Evolutionary conservation across 1,140 invertebrate genomes (phyloP), one percentile per base, ranked within the genome.

Genomic region (Harlomillsia oculata): DNA sequence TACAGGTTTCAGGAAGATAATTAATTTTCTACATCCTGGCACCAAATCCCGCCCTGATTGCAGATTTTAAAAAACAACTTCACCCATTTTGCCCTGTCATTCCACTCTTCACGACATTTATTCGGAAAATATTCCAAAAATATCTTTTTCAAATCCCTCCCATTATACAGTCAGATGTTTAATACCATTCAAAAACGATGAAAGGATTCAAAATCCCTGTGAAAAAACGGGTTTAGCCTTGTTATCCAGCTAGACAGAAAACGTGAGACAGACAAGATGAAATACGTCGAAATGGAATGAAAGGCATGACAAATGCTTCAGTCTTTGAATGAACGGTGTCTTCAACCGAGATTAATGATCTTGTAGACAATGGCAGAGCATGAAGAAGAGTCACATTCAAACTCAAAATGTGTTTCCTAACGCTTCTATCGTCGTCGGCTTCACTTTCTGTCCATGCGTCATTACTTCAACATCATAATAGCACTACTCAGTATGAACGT

Each of bases 251-350:
- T 25, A 53, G 37, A 25, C 29, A 53, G 25, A 53, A 20, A 41
- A 43, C 26, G 18, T 46, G 41, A 55, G 46, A 25, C n/a, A n/a
- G n/a, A n/a, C n/a, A n/a, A n/a, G n/a, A n/a, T n/a, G n/a, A n/a
- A n/a, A n/a, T n/a, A n/a, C n/a, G n/a, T n/a, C n/a, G n/a, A n/a
- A n/a, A n/a, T n/a, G n/a, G 40, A 20, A 26, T 34, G 43, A 55
- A 55, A 55, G 53, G 39, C 32, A 61, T 56, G 59, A 61, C 59
- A 61, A 61, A 61, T 56, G 53, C 41, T 23, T 56, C n/a, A n/a
- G n/a, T n/a, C n/a, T 52, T 26, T 56, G 46, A 60, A 60, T 61
- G 59, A 56, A 49, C 56, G 18, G 40, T 39, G 53, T 61, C 53
- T 46, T 55, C 36, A n/a, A 46, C 49, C 36, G 46, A 56, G 53